These are phyloP conservation scores for Hyperoodon ampullatus DNA, from an alignment of 2,113 vertebrate species.

Conservation along the genomic window DNA sequence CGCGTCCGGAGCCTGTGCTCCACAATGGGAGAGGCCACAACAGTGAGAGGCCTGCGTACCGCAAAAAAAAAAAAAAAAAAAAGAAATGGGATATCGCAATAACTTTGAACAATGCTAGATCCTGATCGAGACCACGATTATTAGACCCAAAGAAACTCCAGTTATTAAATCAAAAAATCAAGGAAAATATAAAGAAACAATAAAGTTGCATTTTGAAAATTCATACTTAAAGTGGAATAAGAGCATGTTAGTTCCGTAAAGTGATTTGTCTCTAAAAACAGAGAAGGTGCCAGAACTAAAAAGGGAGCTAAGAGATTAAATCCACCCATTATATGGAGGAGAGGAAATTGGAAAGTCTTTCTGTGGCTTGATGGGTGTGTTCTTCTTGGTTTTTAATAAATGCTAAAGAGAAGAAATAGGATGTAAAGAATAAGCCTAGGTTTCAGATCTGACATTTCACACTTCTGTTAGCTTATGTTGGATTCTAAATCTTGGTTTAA, in stretches of 20 bases:
- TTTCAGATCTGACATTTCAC: neutral
- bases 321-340: neutral
- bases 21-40: too few species aligned
- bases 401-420: neutral
- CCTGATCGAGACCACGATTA: fast-evolving
- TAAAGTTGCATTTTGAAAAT: neutral
- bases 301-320: neutral
- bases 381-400: neutral
- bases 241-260: neutral
- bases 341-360: neutral
- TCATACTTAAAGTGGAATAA: neutral
- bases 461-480: neutral
- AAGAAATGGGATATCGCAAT: neutral
- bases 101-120: neutral
- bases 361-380: neutral
- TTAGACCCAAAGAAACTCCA: neutral
- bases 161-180: neutral
- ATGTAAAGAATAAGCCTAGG: neutral
- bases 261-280: neutral
- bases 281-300: neutral
- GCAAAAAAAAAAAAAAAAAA: too few species aligned
- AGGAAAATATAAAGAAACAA: neutral
- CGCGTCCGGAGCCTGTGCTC: too few species aligned
- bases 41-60: too few species aligned
- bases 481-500: neutral